Conservation (phyloP, 1,140 invertebrate species). For the Megathymus violae region DNA sequence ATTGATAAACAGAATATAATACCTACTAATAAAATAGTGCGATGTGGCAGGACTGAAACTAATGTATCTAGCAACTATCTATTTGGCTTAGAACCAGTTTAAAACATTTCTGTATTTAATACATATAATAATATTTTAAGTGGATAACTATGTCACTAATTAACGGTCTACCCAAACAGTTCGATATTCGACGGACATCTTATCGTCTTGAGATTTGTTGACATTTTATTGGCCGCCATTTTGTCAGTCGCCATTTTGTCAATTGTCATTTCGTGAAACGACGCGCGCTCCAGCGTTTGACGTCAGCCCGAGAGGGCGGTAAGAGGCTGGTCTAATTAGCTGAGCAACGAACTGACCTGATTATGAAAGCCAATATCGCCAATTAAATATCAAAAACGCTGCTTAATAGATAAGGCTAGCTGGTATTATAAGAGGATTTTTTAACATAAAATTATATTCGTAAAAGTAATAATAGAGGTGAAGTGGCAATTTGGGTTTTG, state of each 20-base stretch:
- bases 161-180: background rate
- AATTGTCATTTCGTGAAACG: too few relatives aligned
- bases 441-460: too few relatives aligned
- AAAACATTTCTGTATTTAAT: too few relatives aligned
- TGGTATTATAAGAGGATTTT: too few relatives aligned
- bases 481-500: too few relatives aligned
- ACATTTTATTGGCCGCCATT: slow-evolving; percentile 6
- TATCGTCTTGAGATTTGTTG: slow-evolving; percentile 3
- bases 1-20: too few relatives aligned
- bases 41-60: too few relatives aligned
- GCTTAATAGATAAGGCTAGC: slow-evolving; percentile 1
- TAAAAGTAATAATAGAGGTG: too few relatives aligned
- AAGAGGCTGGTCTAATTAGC: slow-evolving; percentile 19
- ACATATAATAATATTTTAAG: too few relatives aligned
- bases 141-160: slow-evolving; percentile 5
- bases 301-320: slow-evolving; percentile 3
- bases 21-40: too few relatives aligned
- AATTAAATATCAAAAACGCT: slow-evolving; percentile 8
- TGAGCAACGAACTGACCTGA: slow-evolving; percentile 20
- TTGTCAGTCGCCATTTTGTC: slow-evolving; percentile 2
- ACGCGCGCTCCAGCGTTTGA: slow-evolving; percentile 2
- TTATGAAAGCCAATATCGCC: slow-evolving; percentile 9
- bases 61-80: too few relatives aligned
- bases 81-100: too few relatives aligned
- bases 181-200: slow-evolving; percentile 3